Percentiles rank a stretch among this genome's conserved stretches.
Evolutionary conservation across 2,113 vertebrate genomes (phyloP).

Genomic region (Aepyceros melampus): DNA sequence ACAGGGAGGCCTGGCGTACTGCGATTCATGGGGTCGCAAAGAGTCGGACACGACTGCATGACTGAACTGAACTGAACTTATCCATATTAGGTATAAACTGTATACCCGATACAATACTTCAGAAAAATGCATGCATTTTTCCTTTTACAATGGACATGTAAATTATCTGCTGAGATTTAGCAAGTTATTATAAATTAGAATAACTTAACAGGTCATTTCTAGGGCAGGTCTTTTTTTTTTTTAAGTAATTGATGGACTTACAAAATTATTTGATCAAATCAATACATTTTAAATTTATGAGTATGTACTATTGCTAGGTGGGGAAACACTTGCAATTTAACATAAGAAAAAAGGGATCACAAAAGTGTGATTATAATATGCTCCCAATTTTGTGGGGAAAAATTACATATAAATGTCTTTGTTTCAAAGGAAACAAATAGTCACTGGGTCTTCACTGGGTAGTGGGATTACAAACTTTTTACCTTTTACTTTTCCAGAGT

Average conservation of each 20-base stretch:
- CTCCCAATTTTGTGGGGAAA: background rate
- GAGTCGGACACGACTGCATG: too few relatives aligned
- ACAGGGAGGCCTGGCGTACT: too few relatives aligned
- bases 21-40: too few relatives aligned
- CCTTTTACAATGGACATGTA: background rate
- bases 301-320: background rate
- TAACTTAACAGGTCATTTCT: slow-evolving; percentile 7
- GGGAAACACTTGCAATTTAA: background rate
- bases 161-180: background rate
- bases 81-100: background rate
- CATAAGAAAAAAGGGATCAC: background rate
- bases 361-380: background rate
- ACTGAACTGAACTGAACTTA: too few relatives aligned
- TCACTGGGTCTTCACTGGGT: background rate
- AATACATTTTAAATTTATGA: background rate
- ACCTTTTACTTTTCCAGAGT: background rate
- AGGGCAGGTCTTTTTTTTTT: background rate
- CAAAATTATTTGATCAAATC: slow-evolving; percentile 10
- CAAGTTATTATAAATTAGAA: background rate
- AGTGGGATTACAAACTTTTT: background rate
- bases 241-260: background rate
- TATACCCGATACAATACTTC: background rate
- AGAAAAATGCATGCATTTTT: background rate
- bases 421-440: background rate
- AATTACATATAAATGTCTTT: background rate